phyloP scores from a whole-genome alignment of 64 coral and sea anemone species.

The Stichodactyla helianthus region DNA sequence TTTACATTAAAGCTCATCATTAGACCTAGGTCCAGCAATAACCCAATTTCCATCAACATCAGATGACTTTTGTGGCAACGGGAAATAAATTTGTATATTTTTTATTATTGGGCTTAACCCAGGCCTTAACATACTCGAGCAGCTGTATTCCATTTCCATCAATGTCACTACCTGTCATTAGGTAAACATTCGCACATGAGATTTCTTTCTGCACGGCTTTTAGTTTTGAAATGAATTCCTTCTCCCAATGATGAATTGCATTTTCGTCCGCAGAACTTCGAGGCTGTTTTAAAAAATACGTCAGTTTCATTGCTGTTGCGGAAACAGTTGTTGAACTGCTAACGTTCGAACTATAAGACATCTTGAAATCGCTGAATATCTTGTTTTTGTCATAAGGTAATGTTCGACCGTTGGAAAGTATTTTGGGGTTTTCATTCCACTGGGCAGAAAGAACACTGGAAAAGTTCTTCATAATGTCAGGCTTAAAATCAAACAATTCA shows the following conservation, averaged over 20 bases:
- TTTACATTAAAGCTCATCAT: too few species aligned
- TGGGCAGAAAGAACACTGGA: conserved; percentile 3
- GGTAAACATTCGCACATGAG: not conserved
- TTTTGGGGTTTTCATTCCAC: conserved; percentile 23
- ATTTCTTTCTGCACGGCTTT: conserved; percentile 22
- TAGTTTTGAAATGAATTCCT: conserved; percentile 41
- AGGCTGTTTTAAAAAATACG: conserved; percentile 55
- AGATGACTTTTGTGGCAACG: too few species aligned
- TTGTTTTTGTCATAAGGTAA: conserved; percentile 31
- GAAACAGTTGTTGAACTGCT: not conserved
- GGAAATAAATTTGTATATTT: too few species aligned
- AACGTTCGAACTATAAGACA: not conserved
- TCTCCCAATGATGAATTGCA: conserved; percentile 43
- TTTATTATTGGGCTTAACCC: too few species aligned
- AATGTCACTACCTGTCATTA: not conserved
- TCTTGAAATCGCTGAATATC: conserved; percentile 34
- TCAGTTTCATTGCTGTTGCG: conserved; percentile 54
- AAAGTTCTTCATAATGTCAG: conserved; percentile 12
- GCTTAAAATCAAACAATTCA: conserved; percentile 39
- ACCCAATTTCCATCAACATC: too few species aligned
- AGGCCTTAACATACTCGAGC: too few species aligned
- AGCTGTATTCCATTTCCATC: conserved; percentile 13
- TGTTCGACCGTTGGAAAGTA: conserved; percentile 38
- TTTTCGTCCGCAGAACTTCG: not conserved
- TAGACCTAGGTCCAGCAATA: too few species aligned